Evolutionary conservation across 2,888 invertebrate genomes (phyloP).

Genomic region (Pecten maximus): DNA sequence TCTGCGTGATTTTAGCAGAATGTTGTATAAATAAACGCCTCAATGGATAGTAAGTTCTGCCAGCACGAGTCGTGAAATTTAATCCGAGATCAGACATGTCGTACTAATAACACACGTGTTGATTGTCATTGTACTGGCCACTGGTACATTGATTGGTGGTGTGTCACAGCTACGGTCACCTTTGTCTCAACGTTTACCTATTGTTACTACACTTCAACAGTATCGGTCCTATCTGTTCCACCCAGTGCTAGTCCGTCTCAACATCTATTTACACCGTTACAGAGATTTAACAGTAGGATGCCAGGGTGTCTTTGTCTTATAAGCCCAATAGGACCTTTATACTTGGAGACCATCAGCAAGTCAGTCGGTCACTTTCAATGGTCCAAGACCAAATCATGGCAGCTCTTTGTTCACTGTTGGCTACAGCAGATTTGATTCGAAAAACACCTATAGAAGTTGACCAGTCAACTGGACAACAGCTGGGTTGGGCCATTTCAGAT

Average conservation of each 20-base stretch:
- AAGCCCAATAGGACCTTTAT: not conserved
- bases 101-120: conserved; percentile 18
- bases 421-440: not conserved
- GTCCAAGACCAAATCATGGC: not conserved
- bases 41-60: not conserved
- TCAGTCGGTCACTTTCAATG: not conserved
- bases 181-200: not conserved
- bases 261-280: not conserved
- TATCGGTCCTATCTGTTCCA: not conserved
- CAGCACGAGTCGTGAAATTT: conserved; percentile 11
- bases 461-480: conserved; percentile 3
- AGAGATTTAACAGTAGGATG: not conserved
- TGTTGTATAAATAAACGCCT: conserved; percentile 11
- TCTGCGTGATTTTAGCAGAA: not conserved
- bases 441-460: not conserved
- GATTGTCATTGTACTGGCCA: not conserved
- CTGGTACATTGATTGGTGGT: not conserved
- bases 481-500: not conserved
- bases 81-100: conserved; percentile 24
- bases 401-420: not conserved
- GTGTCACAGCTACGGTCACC: not conserved
- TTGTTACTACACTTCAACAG: not conserved
- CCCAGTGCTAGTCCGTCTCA: not conserved
- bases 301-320: not conserved
- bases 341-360: not conserved